Base-by-base conservation (phyloP, 1,140 invertebrate species). In the Hyles vespertilio region DNA sequence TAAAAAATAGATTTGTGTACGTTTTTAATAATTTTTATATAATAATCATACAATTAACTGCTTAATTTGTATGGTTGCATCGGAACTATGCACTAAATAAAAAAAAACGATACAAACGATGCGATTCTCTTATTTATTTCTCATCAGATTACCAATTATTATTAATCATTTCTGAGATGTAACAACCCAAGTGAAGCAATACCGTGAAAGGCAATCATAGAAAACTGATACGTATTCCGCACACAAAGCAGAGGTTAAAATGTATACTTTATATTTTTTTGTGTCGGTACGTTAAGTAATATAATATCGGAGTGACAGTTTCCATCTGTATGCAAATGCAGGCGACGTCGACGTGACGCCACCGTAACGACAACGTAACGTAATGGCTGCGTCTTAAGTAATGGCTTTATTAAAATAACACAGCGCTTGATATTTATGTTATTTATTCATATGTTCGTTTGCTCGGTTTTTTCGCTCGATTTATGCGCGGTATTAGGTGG, bases 281-380 rank as follows among this genome's bases (percentile, higher is more conserved):
- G 32, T 36, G 36, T 53, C 12, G 12, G 53, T 22, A 22, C 5
- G 61, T 60, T 70, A 69, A 73, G 66, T 76, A 77, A 80, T 80
- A 73, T 74, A 80, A 77, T 78, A 77, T 76, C 67, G 54, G 53
- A 66, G 63, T 71, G 75, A 80, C 75, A 69, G 59, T 79, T 77
- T 74, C 77, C 70, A 80, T 80, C 74, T 80, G 75, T 77, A 80
- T 80, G 77, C 75, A 78, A 80, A 80, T 80, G 74, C 71, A 74
- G 59, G 62, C 63, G 59, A 36, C 51, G 60, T 51, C 59, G 61
- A 50, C 61, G 47, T 59, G 65, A 44, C 50, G 49, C 10, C 22
- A 22, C 22, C 55, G 59, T 32, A 34, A 34, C 58, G 58, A 61
- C 55, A 40, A 46, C 51, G 51, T 32, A 51, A 36, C 56, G 45